Base-by-base conservation (phyloP, 2,113 vertebrate species). In the Lampris incognitus region DNA sequence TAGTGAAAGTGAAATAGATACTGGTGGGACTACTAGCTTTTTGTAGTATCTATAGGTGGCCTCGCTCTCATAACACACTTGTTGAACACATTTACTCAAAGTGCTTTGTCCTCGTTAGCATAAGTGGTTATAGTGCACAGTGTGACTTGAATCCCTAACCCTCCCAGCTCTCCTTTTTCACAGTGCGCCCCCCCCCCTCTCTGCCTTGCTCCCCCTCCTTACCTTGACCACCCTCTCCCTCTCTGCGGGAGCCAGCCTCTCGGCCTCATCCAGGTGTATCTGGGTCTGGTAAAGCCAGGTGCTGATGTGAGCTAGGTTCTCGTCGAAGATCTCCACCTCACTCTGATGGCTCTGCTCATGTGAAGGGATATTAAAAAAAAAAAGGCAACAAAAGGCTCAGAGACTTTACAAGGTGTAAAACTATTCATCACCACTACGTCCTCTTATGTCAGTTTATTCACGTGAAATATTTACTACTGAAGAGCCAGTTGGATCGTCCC, bases 271-370 rank as follows among this genome's bases (percentile, higher is more conserved):
- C 88, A 99, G 77, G 13, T 96, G 94, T 51, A 98, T 96, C 94
- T 98, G 97, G 2, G 97, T 97, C 92, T 98, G 97, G 90, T 99
- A 99, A 11, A 99, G 94, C 97, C 97, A 99, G 54, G 98, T 99
- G 91, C 97, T 99, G 93, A 99, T 97, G 92, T 99, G 97, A 75
- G 98, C 98, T 84, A 99, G 93, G 81, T 97, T 98, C 84, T 97
- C 97, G 7, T 99, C 97, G 81, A 99, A 98, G 56, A 97, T 96
- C 87, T 99, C 98, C 90, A 99, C 91, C 85, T 99, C 97, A 40
- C 94, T 96, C 88, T 96, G 96, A 82, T 98, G 97, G 89, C 93
- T 97, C 97, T 99, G 77, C 39, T 72, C 76, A n/a, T 77, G 66
- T 10, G n/a, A 24, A 1, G 38, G 1, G 1, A 24, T 24, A 24